Base-by-base conservation (phyloP, 2,888 invertebrate genomes). In the Orthosia gracilis region DNA sequence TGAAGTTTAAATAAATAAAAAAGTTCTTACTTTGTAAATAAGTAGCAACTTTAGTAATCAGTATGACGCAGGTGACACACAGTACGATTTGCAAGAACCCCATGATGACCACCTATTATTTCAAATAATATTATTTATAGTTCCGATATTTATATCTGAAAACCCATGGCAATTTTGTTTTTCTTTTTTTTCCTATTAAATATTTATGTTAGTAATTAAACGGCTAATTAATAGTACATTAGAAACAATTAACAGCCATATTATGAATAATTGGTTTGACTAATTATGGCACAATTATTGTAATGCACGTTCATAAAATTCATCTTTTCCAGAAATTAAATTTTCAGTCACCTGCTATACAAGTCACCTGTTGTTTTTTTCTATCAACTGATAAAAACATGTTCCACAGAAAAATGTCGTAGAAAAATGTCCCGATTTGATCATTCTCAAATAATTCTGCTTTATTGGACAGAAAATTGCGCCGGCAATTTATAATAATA, bases 1-100 rank as follows among this genome's bases (percentile, higher is more conserved):
- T 7, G 5, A 1, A 31, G 0, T 7, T 4, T 3, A 31, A 31
- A 31, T 31, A 31, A 31, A 31, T 31, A 31, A 31, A 31, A 7
- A 7, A 31, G 31, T 40, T 58, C 58, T 31, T 58, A 58, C 58
- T 58, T 58, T 31, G 18, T 58, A 58, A 58, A 58, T 31, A 18
- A 58, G 58, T 12, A 26, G 4, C 12, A 58, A 31, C n/a, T n/a
- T 58, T 31, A 12, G n/a, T 4, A n/a, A 58, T 11, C n/a, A 58
- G n/a, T 11, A 40, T 13, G 12, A 40, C 58, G 13, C n/a, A n/a
- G 4, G 5, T n/a, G 0, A 58, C 18, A 13, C 31, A 12, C 13
- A 58, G 12, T 12, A 13, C 5, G 12, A n/a, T n/a, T n/a, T 18
- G 18, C n/a, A 58, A 18, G 4, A 58, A 12, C 31, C 18, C 18